Percentiles rank a stretch among this genome's conserved stretches.
phyloP scores from a whole-genome alignment of 2,888 invertebrate genomes.

The Herminia tarsipennalis region DNA sequence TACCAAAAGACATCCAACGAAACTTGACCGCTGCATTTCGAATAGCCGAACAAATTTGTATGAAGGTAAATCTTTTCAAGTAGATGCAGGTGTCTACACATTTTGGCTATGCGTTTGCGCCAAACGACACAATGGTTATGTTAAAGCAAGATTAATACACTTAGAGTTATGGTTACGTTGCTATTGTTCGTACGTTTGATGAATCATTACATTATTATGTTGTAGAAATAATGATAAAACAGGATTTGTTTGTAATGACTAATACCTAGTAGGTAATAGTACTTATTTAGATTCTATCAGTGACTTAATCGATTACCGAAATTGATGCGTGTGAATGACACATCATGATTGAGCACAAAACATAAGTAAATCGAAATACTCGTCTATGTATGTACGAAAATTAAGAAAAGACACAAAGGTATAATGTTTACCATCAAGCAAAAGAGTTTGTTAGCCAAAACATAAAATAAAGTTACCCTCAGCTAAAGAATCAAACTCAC shows the following conservation, averaged over 20 bases:
- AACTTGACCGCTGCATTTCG: not conserved
- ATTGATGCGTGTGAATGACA: no score
- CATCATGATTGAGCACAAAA: no score
- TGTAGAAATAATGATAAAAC: not conserved
- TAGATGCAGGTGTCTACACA: slow-evolving; percentile 1
- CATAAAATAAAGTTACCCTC: no score
- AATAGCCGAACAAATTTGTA: not conserved
- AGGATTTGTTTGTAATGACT: not conserved
- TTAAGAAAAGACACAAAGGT: no score
- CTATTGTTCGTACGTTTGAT: slow-evolving; percentile 34
- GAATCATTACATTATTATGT: slow-evolving; percentile 31
- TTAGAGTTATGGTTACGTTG: slow-evolving; percentile 19
- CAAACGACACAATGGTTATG: slow-evolving; percentile 26
- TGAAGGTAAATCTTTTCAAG: not conserved
- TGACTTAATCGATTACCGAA: not conserved
- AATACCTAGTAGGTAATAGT: no score
- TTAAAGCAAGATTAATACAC: slow-evolving; percentile 37
- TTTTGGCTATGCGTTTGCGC: slow-evolving; percentile 19
- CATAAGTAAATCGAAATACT: no score
- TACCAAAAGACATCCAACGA: not conserved
- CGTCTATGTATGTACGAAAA: no score
- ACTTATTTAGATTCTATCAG: no score
- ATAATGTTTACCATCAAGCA: no score
- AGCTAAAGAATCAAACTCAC: no score
- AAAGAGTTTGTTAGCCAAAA: no score